Percentiles rank a stretch among this genome's conserved stretches.
These are phyloP conservation scores for Cuniculus paca DNA, from an alignment of 2,797 vertebrate species.

Conservation along the genomic window DNA sequence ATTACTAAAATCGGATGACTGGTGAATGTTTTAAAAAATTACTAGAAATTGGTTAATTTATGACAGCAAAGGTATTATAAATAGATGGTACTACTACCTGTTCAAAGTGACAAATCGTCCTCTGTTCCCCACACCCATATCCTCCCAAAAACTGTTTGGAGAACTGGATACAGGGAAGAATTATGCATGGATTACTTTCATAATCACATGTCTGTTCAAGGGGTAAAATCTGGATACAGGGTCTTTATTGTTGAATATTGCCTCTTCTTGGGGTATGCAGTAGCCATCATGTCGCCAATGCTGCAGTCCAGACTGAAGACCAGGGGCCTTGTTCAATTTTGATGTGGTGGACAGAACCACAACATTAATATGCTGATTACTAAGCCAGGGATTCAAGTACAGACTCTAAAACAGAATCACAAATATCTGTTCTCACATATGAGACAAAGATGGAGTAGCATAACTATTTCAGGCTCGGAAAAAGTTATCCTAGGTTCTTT, in stretches of 20 bases:
- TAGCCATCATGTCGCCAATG: not conserved
- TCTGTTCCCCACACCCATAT: not conserved
- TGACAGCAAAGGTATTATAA: not conserved
- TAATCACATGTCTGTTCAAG: not conserved
- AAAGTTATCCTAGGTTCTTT: not conserved
- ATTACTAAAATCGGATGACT: not conserved
- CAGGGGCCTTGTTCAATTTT: not conserved
- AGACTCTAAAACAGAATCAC: not conserved
- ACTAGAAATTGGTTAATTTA: not conserved
- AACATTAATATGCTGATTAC: not conserved
- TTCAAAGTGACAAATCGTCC: not conserved
- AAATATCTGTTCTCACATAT: not conserved
- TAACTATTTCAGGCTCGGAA: not conserved
- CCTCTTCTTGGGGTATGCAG: not conserved
- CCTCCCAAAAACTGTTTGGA: not conserved
- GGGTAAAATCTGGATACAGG: not conserved
- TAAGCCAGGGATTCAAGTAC: not conserved
- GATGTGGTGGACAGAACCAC: not conserved
- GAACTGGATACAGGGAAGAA: not conserved
- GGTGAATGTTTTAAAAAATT: not conserved
- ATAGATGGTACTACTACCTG: not conserved
- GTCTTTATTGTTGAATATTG: not conserved
- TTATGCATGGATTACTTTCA: not conserved
- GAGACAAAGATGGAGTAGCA: not conserved
- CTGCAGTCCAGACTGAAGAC: not conserved